Conservation (phyloP, 2,888 invertebrate genomes). For the Tetragonula carbonaria region DNA sequence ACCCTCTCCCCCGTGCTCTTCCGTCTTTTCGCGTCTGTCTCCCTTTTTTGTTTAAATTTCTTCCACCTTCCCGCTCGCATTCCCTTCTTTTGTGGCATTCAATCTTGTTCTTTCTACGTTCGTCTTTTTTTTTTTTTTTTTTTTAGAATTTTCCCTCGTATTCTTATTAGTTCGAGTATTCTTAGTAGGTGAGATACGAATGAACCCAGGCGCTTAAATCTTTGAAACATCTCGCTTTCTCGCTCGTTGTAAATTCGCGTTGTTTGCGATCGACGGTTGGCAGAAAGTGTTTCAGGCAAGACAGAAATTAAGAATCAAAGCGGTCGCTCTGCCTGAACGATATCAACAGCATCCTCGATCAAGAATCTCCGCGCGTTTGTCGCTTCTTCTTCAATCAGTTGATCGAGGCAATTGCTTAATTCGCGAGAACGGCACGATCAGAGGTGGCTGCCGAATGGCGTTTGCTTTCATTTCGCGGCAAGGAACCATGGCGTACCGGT, state of each 20-base stretch:
- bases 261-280: not conserved
- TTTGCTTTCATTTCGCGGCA: slow-evolving; percentile 17
- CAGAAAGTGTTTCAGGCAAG: not conserved
- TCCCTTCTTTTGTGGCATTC: not conserved
- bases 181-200: too few species aligned
- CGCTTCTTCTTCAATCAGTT: slow-evolving; percentile 16
- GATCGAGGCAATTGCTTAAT: slow-evolving; percentile 39
- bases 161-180: not conserved
- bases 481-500: slow-evolving; percentile 25
- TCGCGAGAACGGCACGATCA: slow-evolving; percentile 24
- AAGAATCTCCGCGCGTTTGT: not conserved
- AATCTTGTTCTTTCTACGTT: not conserved
- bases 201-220: not conserved
- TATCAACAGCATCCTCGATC: not conserved
- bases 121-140: not conserved
- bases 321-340: not conserved
- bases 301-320: too few species aligned
- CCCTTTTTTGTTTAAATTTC: slow-evolving; percentile 32
- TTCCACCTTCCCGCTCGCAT: not conserved
- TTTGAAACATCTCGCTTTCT: not conserved
- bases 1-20: not conserved
- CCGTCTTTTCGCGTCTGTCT: slow-evolving; percentile 2
- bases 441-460: slow-evolving; percentile 17
- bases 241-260: not conserved
- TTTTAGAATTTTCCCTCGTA: not conserved